Conservation (phyloP, 2,113 vertebrate genomes). For the Abramis brama region DNA sequence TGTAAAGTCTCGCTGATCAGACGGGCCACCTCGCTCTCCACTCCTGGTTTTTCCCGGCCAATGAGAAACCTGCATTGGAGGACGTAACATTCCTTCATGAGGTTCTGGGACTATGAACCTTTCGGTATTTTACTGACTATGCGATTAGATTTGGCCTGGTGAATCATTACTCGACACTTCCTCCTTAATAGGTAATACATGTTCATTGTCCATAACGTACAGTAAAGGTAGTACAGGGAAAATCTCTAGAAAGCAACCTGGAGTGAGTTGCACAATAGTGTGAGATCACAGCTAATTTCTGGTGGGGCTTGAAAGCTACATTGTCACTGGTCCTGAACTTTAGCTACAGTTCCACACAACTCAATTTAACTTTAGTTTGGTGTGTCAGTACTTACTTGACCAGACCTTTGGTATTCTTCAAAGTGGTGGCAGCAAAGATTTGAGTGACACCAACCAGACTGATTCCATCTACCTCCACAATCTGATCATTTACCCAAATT, state of each 20-base stretch:
- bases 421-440: slow-evolving; percentile 86
- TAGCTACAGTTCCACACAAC: background rate
- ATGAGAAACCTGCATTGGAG: slow-evolving; percentile 74
- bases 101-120: slow-evolving; percentile 13
- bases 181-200: background rate
- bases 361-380: background rate
- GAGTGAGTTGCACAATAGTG: background rate
- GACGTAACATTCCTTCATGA: background rate
- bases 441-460: slow-evolving; percentile 92
- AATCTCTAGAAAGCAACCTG: background rate
- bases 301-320: background rate
- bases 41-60: slow-evolving; percentile 87
- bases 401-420: slow-evolving; percentile 89
- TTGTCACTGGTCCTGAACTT: background rate
- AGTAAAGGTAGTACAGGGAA: background rate
- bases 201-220: background rate
- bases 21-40: slow-evolving; percentile 89
- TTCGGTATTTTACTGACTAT: slow-evolving; percentile 8
- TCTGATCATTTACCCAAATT: slow-evolving; percentile 91
- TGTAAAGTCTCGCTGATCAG: slow-evolving; percentile 90
- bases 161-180: slow-evolving; percentile 54
- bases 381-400: slow-evolving; percentile 78
- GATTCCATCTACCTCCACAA: slow-evolving; percentile 88
- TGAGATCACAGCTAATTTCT: background rate
- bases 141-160: slow-evolving; percentile 41